Evolutionary conservation across 2,113 vertebrate species (phyloP), one percentile per base, ranked within the genome.

Genomic region (Oophaga pumilio): DNA sequence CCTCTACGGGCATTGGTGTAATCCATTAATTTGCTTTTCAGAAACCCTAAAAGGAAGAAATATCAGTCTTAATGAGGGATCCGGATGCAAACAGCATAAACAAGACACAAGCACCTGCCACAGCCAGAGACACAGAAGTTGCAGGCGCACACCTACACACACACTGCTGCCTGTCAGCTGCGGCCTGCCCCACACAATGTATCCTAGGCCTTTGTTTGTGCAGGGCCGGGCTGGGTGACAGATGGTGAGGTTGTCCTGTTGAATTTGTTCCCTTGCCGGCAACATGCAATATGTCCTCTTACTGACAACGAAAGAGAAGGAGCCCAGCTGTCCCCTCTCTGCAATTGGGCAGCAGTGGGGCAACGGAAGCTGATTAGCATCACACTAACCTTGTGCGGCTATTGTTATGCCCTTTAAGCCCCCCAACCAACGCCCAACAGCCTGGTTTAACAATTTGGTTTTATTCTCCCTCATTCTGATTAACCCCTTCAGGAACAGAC

Each of bases 181-280:
- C 22, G 89, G 89, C 90, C 92, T 89, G 15, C 93, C 88, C 90
- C 89, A 92, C 6, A 90, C 12, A 91, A 90, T 89, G 79, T 82
- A 91, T 90, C 90, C 91, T 92, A 93, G 94, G 93, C 94, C 92
- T 96, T 97, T 96, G 95, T 97, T 93, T 93, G 89, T 0, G 90
- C 89, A 28, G 92, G 91, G 91, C 92, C 94, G 94, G 92, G 91
- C 93, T 92, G 93, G 90, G 94, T 95, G 96, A 97, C 97, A 97
- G 96, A 97, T 97, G 96, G 97, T 93, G 92, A 93, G 90, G 94
- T 93, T 93, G 93, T 94, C 94, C 94, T 95, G 95, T 93, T 92
- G 93, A 96, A 96, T 97, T 95, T 96, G 95, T 95, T 97, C 96
- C 96, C 96, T 97, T 96, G 96, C 93, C 92, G 90, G 92, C 96